These are phyloP conservation scores for Mobula birostris DNA, from an alignment of 2,113 vertebrate genomes.

Conservation along the genomic window DNA sequence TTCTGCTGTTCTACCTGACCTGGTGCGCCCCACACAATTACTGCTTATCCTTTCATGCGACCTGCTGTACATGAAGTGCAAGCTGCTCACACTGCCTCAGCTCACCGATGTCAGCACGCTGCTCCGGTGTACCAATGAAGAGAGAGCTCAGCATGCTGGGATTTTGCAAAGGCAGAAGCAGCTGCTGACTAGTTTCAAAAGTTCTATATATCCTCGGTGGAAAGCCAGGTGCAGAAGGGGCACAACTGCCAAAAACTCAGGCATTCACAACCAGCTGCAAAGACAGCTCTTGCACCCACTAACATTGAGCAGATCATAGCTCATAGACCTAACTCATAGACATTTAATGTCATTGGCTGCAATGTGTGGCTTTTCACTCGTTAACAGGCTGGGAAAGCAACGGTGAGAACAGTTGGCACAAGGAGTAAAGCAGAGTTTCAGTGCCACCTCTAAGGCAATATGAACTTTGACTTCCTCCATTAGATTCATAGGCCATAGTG, in stretches of 20 bases:
- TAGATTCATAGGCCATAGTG: too few species aligned
- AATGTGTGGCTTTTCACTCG: too few species aligned
- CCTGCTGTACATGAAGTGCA: neutral
- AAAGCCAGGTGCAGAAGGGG: neutral
- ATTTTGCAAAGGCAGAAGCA: neutral
- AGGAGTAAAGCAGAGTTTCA: too few species aligned
- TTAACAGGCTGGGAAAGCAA: too few species aligned
- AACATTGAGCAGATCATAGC: neutral
- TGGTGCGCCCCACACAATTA: neutral
- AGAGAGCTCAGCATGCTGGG: neutral
- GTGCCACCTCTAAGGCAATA: too few species aligned
- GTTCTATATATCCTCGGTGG: neutral
- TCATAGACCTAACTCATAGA: too few species aligned
- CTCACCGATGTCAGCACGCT: neutral
- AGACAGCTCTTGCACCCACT: neutral
- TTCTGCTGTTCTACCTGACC: neutral
- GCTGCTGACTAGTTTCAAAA: neutral
- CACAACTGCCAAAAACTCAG: neutral
- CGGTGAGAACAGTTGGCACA: too few species aligned
- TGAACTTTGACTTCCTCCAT: too few species aligned
- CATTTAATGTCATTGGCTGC: too few species aligned
- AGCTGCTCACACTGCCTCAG: neutral
- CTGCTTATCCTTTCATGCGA: neutral
- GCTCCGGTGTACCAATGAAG: neutral
- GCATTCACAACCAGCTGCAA: neutral